These are phyloP conservation scores for Callaeas wilsoni DNA, from an alignment of 2,113 vertebrate genomes.

Conservation along the genomic window DNA sequence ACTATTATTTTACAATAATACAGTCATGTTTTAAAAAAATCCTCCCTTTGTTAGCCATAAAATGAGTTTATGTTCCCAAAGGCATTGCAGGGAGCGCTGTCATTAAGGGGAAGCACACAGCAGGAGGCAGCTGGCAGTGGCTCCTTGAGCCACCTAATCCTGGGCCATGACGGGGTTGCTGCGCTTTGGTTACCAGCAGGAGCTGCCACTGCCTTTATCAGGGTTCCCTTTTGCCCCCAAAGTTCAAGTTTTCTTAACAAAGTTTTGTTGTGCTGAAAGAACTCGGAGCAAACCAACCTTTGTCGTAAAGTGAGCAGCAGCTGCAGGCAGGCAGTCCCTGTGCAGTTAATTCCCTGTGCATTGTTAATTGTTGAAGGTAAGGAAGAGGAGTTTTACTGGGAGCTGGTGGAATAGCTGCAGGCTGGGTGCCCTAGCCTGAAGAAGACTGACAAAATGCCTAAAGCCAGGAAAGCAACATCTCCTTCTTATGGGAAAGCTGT, in stretches of 20 bases:
- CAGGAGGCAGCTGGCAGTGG: neutral
- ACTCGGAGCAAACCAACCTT: neutral
- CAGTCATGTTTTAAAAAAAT: neutral
- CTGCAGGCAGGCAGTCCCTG: neutral
- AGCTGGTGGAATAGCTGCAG: neutral
- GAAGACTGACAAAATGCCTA: neutral
- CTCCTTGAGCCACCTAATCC: neutral
- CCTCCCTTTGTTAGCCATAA: neutral
- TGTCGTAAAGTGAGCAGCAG: neutral
- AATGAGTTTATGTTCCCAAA: neutral
- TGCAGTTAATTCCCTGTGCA: too few species aligned
- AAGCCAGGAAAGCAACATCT: neutral
- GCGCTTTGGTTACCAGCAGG: neutral
- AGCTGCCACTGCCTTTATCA: neutral
- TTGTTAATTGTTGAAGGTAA: neutral
- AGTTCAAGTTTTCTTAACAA: neutral
- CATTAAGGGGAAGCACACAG: neutral
- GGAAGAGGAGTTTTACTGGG: neutral
- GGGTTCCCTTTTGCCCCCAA: neutral
- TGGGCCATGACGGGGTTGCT: neutral
- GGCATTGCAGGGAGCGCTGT: neutral
- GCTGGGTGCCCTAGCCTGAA: neutral
- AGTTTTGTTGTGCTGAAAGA: neutral
- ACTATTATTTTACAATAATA: neutral
- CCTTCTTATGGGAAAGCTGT: fast-evolving